Conservation (phyloP, 2,797 vertebrate genomes). For the Anabas testudineus region DNA sequence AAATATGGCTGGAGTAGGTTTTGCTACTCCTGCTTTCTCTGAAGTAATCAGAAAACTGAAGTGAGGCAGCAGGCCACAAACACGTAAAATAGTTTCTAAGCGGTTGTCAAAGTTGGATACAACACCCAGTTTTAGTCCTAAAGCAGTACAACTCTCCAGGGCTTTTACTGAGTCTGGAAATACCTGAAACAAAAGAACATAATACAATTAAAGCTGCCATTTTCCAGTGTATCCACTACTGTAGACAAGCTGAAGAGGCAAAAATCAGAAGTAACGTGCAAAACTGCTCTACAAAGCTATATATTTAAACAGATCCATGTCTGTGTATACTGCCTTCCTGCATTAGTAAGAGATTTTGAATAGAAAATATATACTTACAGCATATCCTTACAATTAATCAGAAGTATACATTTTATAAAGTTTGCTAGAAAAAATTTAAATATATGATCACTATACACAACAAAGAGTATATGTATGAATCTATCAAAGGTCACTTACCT, state of each 20-base stretch:
- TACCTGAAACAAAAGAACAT: constrained; percentile 68
- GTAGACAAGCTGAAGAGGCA: neutral
- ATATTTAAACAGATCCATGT: too few species aligned
- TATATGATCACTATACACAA: neutral
- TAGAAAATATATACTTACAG: too few species aligned
- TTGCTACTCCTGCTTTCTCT: constrained; percentile 86
- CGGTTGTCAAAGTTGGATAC: constrained; percentile 95
- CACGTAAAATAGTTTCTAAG: constrained; percentile 85
- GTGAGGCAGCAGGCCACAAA: constrained; percentile 84
- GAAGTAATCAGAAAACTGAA: constrained; percentile 93
- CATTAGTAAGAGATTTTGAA: too few species aligned
- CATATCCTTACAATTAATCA: too few species aligned
- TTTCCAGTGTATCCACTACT: neutral
- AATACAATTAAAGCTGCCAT: neutral
- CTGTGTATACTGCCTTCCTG: too few species aligned
- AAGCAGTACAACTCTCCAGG: constrained; percentile 81
- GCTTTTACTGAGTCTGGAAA: constrained; percentile 86
- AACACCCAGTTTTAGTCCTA: constrained; percentile 87
- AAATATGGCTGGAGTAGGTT: constrained; percentile 90
- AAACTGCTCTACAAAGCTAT: neutral
- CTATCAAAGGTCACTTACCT: constrained; percentile 74
- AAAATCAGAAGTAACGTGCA: neutral
- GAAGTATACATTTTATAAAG: neutral
- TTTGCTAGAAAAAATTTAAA: neutral
- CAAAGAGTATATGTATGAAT: neutral